Evolutionary conservation across 2,797 vertebrate genomes (phyloP).

Genomic region (Gymnopithys bicolor): DNA sequence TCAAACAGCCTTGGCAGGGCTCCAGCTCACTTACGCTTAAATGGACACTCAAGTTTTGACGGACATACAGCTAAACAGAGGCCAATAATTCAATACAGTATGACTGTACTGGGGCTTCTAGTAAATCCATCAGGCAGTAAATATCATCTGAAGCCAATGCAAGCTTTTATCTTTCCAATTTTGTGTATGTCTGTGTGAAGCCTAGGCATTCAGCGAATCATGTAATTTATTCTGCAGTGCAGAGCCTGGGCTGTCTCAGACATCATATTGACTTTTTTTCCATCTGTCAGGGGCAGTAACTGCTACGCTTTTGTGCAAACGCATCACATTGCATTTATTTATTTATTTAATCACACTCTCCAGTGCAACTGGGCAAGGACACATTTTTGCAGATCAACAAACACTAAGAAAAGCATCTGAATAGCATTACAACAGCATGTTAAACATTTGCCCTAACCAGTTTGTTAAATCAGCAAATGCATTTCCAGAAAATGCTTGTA

Average conservation of each 20-base stretch:
- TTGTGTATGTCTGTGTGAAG: constrained; percentile 81
- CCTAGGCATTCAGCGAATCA: constrained; percentile 81
- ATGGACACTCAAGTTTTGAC: constrained; percentile 82
- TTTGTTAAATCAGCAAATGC: constrained; percentile 82
- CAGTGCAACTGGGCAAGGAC: constrained; percentile 75
- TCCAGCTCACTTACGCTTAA: constrained; percentile 85
- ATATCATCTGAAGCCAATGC: constrained; percentile 86
- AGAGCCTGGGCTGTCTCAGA: constrained; percentile 79
- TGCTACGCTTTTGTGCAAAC: constrained; percentile 73
- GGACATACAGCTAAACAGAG: constrained; percentile 85
- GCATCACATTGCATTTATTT: constrained; percentile 77
- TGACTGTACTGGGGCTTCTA: constrained; percentile 82
- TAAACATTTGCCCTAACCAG: constrained; percentile 81
- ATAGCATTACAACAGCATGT: constrained; percentile 79
- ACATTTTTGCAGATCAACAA: constrained; percentile 79
- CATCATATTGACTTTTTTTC: constrained; percentile 82
- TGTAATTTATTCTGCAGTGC: constrained; percentile 85
- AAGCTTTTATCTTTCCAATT: constrained; percentile 88
- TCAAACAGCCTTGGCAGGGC: constrained; percentile 75
- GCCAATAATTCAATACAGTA: constrained; percentile 87
- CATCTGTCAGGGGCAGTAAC: constrained; percentile 82
- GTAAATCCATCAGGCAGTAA: constrained; percentile 88
- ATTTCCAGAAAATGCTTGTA: constrained; percentile 77
- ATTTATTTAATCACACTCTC: constrained; percentile 76
- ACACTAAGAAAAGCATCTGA: constrained; percentile 80